phyloP scores from a whole-genome alignment of 2,797 vertebrate genomes.

The Spea hammondii region DNA sequence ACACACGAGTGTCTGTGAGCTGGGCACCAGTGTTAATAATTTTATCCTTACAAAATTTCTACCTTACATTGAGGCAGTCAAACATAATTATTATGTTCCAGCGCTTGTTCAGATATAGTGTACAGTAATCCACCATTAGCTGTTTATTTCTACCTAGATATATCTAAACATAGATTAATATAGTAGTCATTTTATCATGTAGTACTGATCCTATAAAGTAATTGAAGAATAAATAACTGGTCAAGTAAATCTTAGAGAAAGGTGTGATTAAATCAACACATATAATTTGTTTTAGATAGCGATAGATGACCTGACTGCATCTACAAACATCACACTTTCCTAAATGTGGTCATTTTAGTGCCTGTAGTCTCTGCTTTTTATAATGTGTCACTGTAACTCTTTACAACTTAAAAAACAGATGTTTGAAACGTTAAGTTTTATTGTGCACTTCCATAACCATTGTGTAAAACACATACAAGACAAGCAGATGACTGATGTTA shows the following conservation, averaged over 20 bases:
- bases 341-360: constrained; percentile 56
- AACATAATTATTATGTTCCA: no score
- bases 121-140: no score
- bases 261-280: constrained; percentile 17
- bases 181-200: not conserved
- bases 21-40: no score
- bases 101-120: no score
- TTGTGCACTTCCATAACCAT: constrained; percentile 62
- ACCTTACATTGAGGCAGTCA: no score
- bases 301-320: constrained; percentile 39
- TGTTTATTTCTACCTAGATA: no score
- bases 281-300: constrained; percentile 48
- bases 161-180: no score
- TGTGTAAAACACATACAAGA: constrained; percentile 51
- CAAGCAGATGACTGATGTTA: constrained; percentile 52
- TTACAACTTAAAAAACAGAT: constrained; percentile 70
- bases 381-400: constrained; percentile 56
- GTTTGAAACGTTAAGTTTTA: constrained; percentile 61
- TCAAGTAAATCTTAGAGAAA: not conserved
- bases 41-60: no score
- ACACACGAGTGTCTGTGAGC: no score
- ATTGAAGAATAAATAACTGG: not conserved
- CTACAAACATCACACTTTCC: constrained; percentile 43
- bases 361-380: constrained; percentile 62
- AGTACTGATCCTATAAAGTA: constrained; percentile 3